Evolutionary conservation across 2,888 invertebrate species (phyloP).

Genomic region (Agelastica alni): DNA sequence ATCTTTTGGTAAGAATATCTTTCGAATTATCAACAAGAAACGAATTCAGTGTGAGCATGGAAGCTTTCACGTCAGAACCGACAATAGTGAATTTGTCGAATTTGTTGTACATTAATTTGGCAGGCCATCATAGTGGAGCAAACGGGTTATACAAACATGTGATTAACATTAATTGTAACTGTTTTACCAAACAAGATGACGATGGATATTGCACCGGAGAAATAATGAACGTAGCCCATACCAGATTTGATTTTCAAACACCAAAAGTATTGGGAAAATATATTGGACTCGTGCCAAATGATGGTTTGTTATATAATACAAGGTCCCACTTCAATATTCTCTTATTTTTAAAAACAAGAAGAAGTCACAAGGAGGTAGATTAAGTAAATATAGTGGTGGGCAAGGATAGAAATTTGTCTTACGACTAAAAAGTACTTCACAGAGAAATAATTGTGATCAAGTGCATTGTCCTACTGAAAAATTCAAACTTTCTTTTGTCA

Average conservation of each 20-base stretch:
- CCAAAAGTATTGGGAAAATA: conserved; percentile 67
- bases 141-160: conserved; percentile 69
- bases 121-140: conserved; percentile 76
- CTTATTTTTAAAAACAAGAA: too few species aligned
- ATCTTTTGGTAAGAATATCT: conserved; percentile 68
- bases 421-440: too few species aligned
- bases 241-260: conserved; percentile 72
- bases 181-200: conserved; percentile 66
- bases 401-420: too few species aligned
- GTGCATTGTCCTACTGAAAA: too few species aligned
- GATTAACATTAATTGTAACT: conserved; percentile 76
- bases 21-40: conserved; percentile 77
- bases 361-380: too few species aligned
- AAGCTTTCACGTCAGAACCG: conserved; percentile 73
- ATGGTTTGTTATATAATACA: conserved; percentile 52
- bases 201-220: conserved; percentile 74
- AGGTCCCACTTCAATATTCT: background rate
- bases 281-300: conserved; percentile 65
- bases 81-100: conserved; percentile 86
- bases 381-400: too few species aligned
- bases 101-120: conserved; percentile 88
- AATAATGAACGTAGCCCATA: conserved; percentile 71
- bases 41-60: conserved; percentile 73
- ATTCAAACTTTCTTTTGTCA: too few species aligned
- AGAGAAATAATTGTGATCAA: too few species aligned